Conservation (phyloP, 2,797 vertebrate species). For the Syngnathus acus region DNA sequence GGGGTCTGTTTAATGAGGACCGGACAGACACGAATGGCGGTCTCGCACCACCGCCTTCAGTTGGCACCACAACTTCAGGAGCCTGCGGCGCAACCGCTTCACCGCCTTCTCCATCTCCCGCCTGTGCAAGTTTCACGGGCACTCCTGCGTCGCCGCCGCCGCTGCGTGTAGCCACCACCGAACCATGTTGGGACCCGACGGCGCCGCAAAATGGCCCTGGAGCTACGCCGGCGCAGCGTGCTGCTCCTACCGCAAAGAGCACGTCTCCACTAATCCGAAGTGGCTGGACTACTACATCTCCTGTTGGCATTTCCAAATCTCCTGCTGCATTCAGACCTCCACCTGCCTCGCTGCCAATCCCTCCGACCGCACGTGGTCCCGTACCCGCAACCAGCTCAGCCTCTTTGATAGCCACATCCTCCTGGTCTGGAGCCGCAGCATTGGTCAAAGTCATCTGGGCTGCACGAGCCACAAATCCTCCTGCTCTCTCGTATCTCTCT, state of each 20-base stretch:
- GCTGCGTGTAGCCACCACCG: too few species aligned
- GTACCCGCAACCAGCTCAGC: too few species aligned
- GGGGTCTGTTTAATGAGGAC: neutral
- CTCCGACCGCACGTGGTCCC: too few species aligned
- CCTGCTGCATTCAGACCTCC: too few species aligned
- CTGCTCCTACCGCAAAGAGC: neutral
- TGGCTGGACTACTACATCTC: neutral
- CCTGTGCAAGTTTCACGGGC: neutral
- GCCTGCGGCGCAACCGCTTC: neutral
- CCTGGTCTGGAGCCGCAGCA: too few species aligned
- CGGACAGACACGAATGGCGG: neutral
- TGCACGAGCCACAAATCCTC: too few species aligned
- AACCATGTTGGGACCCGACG: neutral
- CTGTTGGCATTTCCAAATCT: neutral
- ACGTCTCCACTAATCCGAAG: neutral
- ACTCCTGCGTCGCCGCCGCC: too few species aligned
- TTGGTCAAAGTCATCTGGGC: too few species aligned
- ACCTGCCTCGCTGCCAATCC: too few species aligned
- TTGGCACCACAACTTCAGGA: too few species aligned
- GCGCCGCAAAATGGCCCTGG: neutral
- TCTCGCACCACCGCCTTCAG: neutral
- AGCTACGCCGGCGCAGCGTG: neutral
- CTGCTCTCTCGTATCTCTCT: too few species aligned
- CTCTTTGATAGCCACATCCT: too few species aligned
- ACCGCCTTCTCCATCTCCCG: neutral